Evolutionary conservation across 2,888 invertebrate genomes (phyloP).

Genomic region (Ligdia adustata): DNA sequence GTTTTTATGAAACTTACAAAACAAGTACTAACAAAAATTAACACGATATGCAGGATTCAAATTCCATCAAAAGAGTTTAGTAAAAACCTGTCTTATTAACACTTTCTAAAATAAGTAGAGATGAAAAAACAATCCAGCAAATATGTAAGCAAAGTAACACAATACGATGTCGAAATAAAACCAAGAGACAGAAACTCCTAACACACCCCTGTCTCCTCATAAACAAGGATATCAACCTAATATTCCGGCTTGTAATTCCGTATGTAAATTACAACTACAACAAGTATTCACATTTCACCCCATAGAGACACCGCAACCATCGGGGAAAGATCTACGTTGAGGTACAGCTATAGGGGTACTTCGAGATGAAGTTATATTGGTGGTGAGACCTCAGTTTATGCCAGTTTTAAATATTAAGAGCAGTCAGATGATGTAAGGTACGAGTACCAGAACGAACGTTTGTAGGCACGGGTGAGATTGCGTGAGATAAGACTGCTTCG

Average conservation of each 20-base stretch:
- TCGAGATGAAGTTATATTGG: constrained; percentile 41
- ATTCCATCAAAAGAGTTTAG: too few relatives aligned
- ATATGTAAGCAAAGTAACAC: background rate
- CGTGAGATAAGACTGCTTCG: background rate
- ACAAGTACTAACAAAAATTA: too few relatives aligned
- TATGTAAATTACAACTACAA: constrained; percentile 80
- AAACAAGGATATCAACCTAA: constrained; percentile 70
- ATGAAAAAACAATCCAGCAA: too few relatives aligned
- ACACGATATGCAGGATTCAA: too few relatives aligned
- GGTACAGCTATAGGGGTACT: background rate
- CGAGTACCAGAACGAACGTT: background rate
- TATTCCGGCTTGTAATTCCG: constrained; percentile 76
- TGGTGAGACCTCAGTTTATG: constrained; percentile 62
- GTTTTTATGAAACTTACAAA: too few relatives aligned
- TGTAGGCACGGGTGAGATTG: constrained; percentile 7
- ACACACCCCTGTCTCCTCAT: constrained; percentile 45
- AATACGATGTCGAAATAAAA: background rate
- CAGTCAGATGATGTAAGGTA: constrained; percentile 33
- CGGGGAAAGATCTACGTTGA: constrained; percentile 10
- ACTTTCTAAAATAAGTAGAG: too few relatives aligned
- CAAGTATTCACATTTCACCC: constrained; percentile 72
- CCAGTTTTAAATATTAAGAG: constrained; percentile 75
- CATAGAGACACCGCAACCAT: constrained; percentile 54
- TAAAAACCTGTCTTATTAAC: too few relatives aligned
- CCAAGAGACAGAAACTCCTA: constrained; percentile 9